Conservation (phyloP, 2,797 vertebrate species). For the Pristis pectinata region DNA sequence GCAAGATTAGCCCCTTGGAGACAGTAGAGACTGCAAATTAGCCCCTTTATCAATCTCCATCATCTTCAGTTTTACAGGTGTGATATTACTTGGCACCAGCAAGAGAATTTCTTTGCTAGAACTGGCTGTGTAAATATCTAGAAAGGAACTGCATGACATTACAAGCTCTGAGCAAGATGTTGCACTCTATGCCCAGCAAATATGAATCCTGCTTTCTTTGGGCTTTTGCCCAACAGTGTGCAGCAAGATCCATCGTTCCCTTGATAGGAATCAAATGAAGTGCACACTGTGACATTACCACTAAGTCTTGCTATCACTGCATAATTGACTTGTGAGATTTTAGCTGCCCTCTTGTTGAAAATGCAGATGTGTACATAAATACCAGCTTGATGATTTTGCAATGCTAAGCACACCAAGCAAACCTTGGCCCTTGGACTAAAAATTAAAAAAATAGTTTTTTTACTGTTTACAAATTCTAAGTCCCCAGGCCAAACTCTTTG, state of each 20-base stretch:
- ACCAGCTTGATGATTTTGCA: not conserved
- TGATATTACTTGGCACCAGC: not conserved
- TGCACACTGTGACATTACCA: not conserved
- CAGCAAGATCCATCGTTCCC: not conserved
- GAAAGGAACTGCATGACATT: not conserved
- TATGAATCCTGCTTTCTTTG: not conserved
- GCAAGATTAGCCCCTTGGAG: too few species aligned
- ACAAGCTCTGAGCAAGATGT: not conserved
- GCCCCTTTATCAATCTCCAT: not conserved
- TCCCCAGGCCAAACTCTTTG: not conserved
- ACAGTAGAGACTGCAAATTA: too few species aligned
- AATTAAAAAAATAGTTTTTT: not conserved
- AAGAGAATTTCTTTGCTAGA: not conserved
- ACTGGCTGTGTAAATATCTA: constrained; percentile 13
- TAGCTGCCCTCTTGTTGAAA: not conserved
- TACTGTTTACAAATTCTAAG: not conserved
- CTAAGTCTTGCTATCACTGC: not conserved
- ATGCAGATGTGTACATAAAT: not conserved
- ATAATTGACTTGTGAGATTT: not conserved
- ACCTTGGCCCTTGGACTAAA: not conserved
- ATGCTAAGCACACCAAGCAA: not conserved
- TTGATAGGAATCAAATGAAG: constrained; percentile 1
- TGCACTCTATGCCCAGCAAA: constrained; percentile 3
- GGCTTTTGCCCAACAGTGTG: not conserved
- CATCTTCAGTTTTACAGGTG: constrained; percentile 12